Conservation (phyloP, 2,888 invertebrate species). For the Willowsia nigromaculata region DNA sequence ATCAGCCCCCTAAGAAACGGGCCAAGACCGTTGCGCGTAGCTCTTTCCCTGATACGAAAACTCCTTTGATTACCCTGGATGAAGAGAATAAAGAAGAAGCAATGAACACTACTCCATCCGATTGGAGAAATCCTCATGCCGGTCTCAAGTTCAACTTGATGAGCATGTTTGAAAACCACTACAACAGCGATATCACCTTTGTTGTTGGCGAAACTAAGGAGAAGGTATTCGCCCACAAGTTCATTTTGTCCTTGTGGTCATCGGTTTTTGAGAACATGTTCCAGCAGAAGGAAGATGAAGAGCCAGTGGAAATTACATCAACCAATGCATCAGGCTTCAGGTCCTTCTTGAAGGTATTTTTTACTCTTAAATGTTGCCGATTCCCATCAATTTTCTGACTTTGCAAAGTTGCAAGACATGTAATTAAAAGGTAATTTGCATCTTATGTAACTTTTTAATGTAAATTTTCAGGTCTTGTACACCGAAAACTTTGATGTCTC, state of each 20-base stretch:
- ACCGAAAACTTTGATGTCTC: constrained; percentile 75
- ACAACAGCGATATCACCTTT: constrained; percentile 72
- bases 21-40: constrained; percentile 66
- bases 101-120: constrained; percentile 21
- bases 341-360: constrained; percentile 72
- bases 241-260: constrained; percentile 71
- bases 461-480: constrained; percentile 75
- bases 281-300: constrained; percentile 57
- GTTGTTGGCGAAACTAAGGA: constrained; percentile 68
- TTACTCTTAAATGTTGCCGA: background rate
- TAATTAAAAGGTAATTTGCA: too few relatives aligned
- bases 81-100: constrained; percentile 59
- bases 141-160: constrained; percentile 74
- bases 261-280: constrained; percentile 72
- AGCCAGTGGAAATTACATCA: constrained; percentile 70
- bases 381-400: background rate
- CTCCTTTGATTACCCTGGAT: constrained; percentile 65
- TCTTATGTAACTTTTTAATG: background rate
- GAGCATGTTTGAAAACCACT: constrained; percentile 72
- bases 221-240: constrained; percentile 74
- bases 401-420: background rate
- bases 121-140: constrained; percentile 74
- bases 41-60: constrained; percentile 66
- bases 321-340: constrained; percentile 71
- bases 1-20: constrained; percentile 73